phyloP scores from a whole-genome alignment of 2,888 invertebrate species.

The Aproaerema taeniolella region DNA sequence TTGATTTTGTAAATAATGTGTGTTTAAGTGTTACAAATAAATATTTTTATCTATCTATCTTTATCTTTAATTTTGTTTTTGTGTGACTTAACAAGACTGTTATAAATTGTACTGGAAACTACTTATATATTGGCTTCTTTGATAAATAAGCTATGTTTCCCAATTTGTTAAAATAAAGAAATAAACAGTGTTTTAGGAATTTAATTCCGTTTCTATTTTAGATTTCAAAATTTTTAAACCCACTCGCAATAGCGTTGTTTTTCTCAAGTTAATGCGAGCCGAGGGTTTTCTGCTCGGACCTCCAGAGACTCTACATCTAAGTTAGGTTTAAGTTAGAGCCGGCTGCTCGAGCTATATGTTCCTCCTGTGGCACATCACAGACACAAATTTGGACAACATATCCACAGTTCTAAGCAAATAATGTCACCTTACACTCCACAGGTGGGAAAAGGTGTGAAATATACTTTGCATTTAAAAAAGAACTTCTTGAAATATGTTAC shows the following conservation, averaged over 20 bases:
- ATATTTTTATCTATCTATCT: too few species aligned
- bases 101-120: too few species aligned
- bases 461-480: too few species aligned
- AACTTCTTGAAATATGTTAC: neutral
- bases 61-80: too few species aligned
- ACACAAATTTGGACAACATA: conserved; percentile 37
- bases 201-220: too few species aligned
- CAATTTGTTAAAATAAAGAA: too few species aligned
- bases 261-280: conserved; percentile 38
- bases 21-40: too few species aligned
- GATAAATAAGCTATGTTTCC: too few species aligned
- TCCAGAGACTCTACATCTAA: conserved; percentile 53
- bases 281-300: conserved; percentile 38
- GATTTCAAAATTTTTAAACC: conserved; percentile 11
- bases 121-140: too few species aligned
- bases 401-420: conserved; percentile 29
- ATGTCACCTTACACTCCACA: conserved; percentile 14
- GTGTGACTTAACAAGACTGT: too few species aligned
- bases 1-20: too few species aligned
- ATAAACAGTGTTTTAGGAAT: too few species aligned
- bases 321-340: conserved; percentile 59
- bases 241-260: conserved; percentile 33
- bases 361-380: conserved; percentile 49
- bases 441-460: neutral
- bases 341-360: conserved; percentile 44